phyloP scores from a whole-genome alignment of 2,888 invertebrate genomes.

The Melipona bicolor region DNA sequence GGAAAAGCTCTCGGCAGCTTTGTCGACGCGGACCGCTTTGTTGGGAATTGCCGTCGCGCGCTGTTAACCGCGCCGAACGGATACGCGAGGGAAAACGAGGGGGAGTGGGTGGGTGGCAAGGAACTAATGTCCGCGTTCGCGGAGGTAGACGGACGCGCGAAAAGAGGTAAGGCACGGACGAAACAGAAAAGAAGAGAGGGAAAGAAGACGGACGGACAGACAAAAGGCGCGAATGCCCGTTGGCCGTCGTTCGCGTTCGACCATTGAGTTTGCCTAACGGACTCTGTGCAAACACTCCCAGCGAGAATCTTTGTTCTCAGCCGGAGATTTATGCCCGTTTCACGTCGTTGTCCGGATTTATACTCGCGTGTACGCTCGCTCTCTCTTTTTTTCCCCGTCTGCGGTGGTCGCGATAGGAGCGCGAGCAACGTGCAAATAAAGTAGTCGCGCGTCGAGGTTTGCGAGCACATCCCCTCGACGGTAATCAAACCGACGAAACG shows the following conservation, averaged over 20 bases:
- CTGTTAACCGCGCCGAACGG: constrained; percentile 53
- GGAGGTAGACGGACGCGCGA: constrained; percentile 23
- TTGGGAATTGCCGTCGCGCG: constrained; percentile 56
- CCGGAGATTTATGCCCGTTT: constrained; percentile 68
- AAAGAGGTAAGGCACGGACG: constrained; percentile 1
- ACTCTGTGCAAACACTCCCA: constrained; percentile 64
- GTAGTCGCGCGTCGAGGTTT: constrained; percentile 14
- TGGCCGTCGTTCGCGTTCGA: constrained; percentile 62
- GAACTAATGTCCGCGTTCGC: constrained; percentile 34
- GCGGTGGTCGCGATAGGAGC: constrained; percentile 4
- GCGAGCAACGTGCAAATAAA: constrained; percentile 52
- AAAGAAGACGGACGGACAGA: constrained; percentile 27
- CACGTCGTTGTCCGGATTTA: constrained; percentile 64
- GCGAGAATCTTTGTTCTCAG: constrained; percentile 68
- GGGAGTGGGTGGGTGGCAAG: not conserved
- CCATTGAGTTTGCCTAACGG: constrained; percentile 69
- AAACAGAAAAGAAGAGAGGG: not conserved
- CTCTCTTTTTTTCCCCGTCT: not conserved
- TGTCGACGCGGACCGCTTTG: constrained; percentile 44
- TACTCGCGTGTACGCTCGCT: constrained; percentile 19
- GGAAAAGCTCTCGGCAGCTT: constrained; percentile 47
- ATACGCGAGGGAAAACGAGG: not conserved
- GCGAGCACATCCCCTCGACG: not conserved
- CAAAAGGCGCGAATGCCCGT: constrained; percentile 51
- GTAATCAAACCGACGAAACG: constrained; percentile 43